These are phyloP conservation scores for Actias luna DNA, from an alignment of 2,888 invertebrate species.

Conservation along the genomic window DNA sequence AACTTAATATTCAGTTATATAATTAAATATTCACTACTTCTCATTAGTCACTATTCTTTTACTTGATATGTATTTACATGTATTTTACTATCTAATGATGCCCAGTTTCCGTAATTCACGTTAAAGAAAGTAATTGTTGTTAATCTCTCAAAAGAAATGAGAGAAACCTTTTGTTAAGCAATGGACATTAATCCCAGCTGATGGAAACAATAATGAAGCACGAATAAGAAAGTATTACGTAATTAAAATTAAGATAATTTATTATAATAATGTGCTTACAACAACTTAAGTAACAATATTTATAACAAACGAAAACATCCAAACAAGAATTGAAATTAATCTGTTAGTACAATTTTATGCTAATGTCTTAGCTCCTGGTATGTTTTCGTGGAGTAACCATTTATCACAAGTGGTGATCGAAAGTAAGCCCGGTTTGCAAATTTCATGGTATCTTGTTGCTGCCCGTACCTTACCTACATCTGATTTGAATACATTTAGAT, in stretches of 20 bases:
- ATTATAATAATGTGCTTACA: not conserved
- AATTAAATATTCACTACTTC: too few relatives aligned
- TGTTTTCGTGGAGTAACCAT: conserved; percentile 56
- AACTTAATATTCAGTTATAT: too few relatives aligned
- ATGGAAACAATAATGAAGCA: not conserved
- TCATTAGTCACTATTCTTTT: too few relatives aligned
- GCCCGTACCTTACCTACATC: conserved; percentile 37
- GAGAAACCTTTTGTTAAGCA: not conserved
- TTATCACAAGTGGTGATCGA: conserved; percentile 66
- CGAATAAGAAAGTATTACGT: not conserved
- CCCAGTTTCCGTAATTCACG: too few relatives aligned
- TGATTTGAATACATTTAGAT: conserved; percentile 47
- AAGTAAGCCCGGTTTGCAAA: conserved; percentile 58
- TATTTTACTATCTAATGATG: too few relatives aligned
- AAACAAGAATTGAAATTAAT: conserved; percentile 49
- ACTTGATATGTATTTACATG: too few relatives aligned
- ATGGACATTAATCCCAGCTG: not conserved
- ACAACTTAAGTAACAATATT: not conserved
- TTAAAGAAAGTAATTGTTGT: too few relatives aligned
- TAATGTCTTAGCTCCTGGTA: conserved; percentile 57
- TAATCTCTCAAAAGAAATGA: too few relatives aligned
- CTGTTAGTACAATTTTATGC: conserved; percentile 70
- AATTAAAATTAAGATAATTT: not conserved
- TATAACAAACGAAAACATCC: conserved; percentile 22
- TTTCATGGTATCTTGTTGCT: conserved; percentile 43